phyloP scores from a whole-genome alignment of 2,797 vertebrate genomes.

The Tangara arthus region DNA sequence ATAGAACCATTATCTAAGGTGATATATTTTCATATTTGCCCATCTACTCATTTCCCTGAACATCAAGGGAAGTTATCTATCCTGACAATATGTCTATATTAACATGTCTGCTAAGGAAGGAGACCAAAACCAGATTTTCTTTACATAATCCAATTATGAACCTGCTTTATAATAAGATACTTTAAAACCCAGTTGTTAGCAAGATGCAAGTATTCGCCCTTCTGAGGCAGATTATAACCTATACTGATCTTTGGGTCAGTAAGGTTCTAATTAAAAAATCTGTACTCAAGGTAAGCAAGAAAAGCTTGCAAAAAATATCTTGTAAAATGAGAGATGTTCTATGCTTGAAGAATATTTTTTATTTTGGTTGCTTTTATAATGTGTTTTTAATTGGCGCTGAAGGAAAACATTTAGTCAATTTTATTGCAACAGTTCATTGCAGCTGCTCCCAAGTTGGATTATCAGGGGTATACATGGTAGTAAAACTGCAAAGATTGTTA shows the following conservation, averaged over 20 bases:
- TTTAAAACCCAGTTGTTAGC: not conserved
- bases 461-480: not conserved
- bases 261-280: not conserved
- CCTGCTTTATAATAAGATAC: not conserved
- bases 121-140: not conserved
- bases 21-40: not conserved
- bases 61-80: not conserved
- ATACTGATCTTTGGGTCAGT: not conserved
- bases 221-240: not conserved
- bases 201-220: not conserved
- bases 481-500: not conserved
- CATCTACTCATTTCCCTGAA: not conserved
- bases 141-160: not conserved
- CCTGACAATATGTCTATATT: not conserved
- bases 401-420: not conserved
- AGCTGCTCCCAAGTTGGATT: not conserved
- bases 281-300: not conserved
- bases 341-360: not conserved
- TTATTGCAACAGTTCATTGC: not conserved
- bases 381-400: not conserved
- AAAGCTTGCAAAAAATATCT: not conserved
- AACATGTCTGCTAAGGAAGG: not conserved
- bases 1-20: not conserved
- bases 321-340: not conserved
- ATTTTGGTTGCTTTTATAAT: not conserved